phyloP scores from a whole-genome alignment of 2,113 vertebrate species.

The Lophochroa leadbeateri region DNA sequence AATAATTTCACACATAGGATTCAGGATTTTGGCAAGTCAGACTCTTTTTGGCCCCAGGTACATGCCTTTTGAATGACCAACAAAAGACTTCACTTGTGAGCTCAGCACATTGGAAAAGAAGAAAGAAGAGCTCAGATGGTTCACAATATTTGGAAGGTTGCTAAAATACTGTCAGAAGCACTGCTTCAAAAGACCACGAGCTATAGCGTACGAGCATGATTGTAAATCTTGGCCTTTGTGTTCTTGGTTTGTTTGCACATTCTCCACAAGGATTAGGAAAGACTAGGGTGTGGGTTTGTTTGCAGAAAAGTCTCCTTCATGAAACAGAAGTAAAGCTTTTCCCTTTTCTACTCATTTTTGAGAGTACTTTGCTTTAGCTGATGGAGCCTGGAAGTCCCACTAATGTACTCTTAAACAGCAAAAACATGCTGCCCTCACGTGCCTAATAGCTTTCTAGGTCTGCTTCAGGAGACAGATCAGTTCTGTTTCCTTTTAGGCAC shows the following conservation, averaged over 20 bases:
- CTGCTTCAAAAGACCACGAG: neutral
- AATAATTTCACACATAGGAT: neutral
- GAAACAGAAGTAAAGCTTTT: neutral
- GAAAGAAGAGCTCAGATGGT: neutral
- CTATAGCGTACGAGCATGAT: neutral
- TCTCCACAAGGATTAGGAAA: neutral
- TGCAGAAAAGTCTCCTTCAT: neutral
- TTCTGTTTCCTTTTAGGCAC: neutral
- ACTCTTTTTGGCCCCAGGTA: neutral
- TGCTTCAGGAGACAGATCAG: neutral
- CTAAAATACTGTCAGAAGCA: neutral
- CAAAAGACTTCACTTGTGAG: neutral
- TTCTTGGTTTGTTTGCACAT: conserved; percentile 1
- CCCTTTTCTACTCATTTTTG: neutral
- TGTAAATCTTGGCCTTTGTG: neutral
- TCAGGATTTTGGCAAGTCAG: neutral
- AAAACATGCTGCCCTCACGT: neutral
- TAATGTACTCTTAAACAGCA: neutral
- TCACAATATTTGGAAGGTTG: neutral
- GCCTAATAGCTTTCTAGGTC: neutral
- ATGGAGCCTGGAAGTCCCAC: neutral
- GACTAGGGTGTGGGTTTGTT: neutral
- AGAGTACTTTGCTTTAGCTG: neutral
- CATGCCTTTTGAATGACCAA: neutral
- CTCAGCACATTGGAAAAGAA: neutral